Evolutionary conservation across 2,888 invertebrate genomes (phyloP).

Genomic region (Drosophila falleni): DNA sequence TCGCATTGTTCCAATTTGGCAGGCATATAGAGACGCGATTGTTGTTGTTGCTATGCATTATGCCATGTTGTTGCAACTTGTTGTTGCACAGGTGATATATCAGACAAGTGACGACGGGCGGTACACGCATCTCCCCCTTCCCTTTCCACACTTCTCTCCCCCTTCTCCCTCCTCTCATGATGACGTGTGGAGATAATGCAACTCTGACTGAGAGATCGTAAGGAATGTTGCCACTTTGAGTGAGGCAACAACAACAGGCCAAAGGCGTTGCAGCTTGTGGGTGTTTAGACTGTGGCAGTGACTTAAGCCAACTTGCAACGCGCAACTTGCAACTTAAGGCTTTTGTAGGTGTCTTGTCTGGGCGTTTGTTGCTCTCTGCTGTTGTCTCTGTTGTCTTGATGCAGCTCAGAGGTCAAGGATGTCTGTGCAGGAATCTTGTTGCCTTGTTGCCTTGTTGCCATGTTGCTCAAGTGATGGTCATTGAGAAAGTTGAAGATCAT

Average conservation of each 20-base stretch:
- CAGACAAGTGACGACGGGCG: constrained; percentile 82
- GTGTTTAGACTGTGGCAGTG: constrained; percentile 50
- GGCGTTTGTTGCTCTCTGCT: constrained; percentile 46
- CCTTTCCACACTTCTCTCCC: constrained; percentile 3
- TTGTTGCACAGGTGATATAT: constrained; percentile 75
- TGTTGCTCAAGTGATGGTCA: constrained; percentile 51
- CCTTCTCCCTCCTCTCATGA: constrained; percentile 36
- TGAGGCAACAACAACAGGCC: constrained; percentile 8
- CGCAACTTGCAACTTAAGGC: constrained; percentile 29
- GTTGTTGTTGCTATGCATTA: constrained; percentile 48
- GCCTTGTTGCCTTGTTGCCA: constrained; percentile 1
- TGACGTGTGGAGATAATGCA: constrained; percentile 77
- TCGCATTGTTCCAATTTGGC: constrained; percentile 77
- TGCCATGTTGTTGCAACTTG: constrained; percentile 71
- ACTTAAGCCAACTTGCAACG: constrained; percentile 22
- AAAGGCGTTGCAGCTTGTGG: constrained; percentile 45
- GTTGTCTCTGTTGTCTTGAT: constrained; percentile 36
- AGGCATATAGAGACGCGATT: constrained; percentile 61
- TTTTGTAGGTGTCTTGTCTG: constrained; percentile 71
- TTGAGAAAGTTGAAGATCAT: constrained; percentile 43
- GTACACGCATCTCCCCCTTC: constrained; percentile 31
- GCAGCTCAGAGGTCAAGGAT: constrained; percentile 65
- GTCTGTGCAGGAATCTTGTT: constrained; percentile 41
- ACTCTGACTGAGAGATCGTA: constrained; percentile 51
- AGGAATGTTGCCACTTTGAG: constrained; percentile 53